phyloP scores from a whole-genome alignment of 2,888 invertebrate genomes.

The Lycia hirtaria region DNA sequence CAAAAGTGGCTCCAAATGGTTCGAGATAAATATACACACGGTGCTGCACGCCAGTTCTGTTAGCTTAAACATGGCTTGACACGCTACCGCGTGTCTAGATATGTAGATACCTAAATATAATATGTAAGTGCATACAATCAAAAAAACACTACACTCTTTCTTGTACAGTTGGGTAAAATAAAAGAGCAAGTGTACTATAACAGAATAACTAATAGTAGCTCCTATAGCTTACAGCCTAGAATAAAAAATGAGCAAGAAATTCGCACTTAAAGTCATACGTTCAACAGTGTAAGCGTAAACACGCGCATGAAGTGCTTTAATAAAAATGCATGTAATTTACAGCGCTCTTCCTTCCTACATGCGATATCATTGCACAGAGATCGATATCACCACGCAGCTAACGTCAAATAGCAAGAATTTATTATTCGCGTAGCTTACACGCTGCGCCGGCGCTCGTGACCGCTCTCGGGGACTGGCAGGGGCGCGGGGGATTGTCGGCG shows the following conservation, averaged over 20 bases:
- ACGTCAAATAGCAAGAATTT: conserved; percentile 83
- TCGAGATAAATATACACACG: no score
- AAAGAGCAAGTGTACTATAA: no score
- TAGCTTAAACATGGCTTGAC: no score
- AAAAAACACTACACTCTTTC: no score
- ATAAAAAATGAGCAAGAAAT: not conserved
- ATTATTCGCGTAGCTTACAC: conserved; percentile 77
- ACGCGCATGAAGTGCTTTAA: conserved; percentile 35
- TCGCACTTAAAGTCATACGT: not conserved
- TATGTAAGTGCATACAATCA: no score
- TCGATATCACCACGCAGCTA: conserved; percentile 76
- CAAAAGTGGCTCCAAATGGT: no score
- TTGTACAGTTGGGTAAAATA: no score
- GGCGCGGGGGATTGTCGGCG: conserved; percentile 62
- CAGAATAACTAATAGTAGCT: no score
- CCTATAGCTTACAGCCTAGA: no score
- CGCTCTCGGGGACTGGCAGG: conserved; percentile 54
- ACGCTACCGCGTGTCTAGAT: no score
- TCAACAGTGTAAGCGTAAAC: conserved; percentile 20
- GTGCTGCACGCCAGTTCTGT: no score
- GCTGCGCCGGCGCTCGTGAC: conserved; percentile 76
- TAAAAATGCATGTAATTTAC: conserved; percentile 54
- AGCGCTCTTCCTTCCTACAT: conserved; percentile 74
- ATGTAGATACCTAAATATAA: no score
- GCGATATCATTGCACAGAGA: conserved; percentile 77